Percentiles rank a stretch among this genome's conserved stretches.
phyloP scores from a whole-genome alignment of 2,888 invertebrate species.

The Balanococcus diminutus region DNA sequence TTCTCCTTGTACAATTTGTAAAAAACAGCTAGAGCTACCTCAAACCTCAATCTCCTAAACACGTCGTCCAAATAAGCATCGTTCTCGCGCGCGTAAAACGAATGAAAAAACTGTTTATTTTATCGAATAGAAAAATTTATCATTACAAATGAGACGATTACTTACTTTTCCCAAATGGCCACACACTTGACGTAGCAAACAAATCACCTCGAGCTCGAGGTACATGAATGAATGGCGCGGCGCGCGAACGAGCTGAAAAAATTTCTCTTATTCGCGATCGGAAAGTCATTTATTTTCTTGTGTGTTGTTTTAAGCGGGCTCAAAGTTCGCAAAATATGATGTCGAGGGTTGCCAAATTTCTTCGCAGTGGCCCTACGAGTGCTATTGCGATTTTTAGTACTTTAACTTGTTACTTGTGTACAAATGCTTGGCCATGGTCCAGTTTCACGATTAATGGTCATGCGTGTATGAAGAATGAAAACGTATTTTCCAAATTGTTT shows the following conservation, averaged over 20 bases:
- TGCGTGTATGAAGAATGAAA: not conserved
- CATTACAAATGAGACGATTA: conserved; percentile 31
- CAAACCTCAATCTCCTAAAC: no score
- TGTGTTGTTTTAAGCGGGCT: not conserved
- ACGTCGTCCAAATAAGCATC: no score
- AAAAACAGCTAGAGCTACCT: no score
- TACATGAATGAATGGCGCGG: not conserved
- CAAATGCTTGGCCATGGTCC: not conserved
- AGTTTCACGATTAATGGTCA: not conserved
- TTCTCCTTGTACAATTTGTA: no score
- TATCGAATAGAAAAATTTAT: conserved; percentile 27
- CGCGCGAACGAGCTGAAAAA: not conserved
- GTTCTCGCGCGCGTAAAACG: no score
- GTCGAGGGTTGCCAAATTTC: conserved; percentile 28
- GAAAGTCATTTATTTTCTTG: conserved; percentile 34
- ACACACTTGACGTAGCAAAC: conserved; percentile 20
- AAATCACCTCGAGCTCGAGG: conserved; percentile 31
- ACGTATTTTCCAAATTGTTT: conserved; percentile 27
- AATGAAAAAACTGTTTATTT: not conserved
- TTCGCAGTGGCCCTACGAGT: not conserved
- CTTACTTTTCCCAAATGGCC: conserved; percentile 31
- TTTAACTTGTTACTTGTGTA: conserved; percentile 26
- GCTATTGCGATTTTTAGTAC: not conserved
- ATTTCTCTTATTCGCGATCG: conserved; percentile 2
- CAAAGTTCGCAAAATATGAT: conserved; percentile 34